These are phyloP conservation scores for Pseudoips prasinana DNA, from an alignment of 2,888 invertebrate genomes.

Conservation along the genomic window DNA sequence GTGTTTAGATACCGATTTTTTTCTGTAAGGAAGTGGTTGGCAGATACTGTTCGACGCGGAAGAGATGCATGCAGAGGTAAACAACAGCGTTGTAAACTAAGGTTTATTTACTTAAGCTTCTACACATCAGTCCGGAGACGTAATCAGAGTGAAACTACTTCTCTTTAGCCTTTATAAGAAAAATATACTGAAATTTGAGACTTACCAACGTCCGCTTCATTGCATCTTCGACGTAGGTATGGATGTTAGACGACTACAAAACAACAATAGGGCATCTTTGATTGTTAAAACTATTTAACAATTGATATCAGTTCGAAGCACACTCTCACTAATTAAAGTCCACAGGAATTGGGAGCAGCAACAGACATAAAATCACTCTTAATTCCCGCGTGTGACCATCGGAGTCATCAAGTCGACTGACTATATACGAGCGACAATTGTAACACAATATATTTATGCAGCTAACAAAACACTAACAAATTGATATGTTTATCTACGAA, in stretches of 20 bases:
- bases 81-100: conserved; percentile 48
- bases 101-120: conserved; percentile 39
- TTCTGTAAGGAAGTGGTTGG: conserved; percentile 68
- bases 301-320: conserved; percentile 8
- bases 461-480: conserved; percentile 79
- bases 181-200: not conserved
- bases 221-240: not conserved
- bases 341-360: conserved; percentile 25
- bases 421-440: conserved; percentile 58
- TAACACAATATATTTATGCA: conserved; percentile 63
- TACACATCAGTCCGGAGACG: conserved; percentile 29
- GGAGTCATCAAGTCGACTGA: conserved; percentile 67
- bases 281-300: conserved; percentile 10
- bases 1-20: conserved; percentile 52
- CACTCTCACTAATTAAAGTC: conserved; percentile 31
- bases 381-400: conserved; percentile 54
- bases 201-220: not conserved
- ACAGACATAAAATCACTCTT: conserved; percentile 48
- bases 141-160: conserved; percentile 23
- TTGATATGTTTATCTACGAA: conserved; percentile 82
- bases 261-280: not conserved
- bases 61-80: conserved; percentile 46
- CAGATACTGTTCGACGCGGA: conserved; percentile 57
- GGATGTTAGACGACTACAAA: not conserved
- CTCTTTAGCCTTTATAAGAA: no score